Evolutionary conservation across 2,797 vertebrate species (phyloP).

Genomic region (Enteromius afrohamiltoni): DNA sequence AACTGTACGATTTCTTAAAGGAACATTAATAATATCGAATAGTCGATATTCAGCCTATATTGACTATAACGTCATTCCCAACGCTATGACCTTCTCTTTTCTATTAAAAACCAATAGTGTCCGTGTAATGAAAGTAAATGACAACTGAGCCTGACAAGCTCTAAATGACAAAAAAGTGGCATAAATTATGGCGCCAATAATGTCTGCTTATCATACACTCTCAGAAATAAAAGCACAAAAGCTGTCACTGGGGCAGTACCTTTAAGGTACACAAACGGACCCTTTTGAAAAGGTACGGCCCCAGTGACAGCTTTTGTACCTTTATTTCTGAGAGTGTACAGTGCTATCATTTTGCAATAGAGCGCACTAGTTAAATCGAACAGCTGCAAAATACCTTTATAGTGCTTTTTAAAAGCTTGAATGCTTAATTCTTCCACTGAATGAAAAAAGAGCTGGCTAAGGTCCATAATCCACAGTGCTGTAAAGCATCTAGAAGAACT

Average conservation of each 20-base stretch:
- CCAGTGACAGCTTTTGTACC: too few species aligned
- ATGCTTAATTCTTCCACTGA: background rate
- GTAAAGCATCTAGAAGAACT: background rate
- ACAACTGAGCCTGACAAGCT: background rate
- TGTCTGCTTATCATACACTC: background rate
- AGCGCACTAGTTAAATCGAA: background rate
- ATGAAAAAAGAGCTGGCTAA: background rate
- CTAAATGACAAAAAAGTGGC: background rate
- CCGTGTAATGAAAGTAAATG: background rate
- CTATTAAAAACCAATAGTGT: background rate
- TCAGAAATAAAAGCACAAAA: too few species aligned
- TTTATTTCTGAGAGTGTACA: too few species aligned
- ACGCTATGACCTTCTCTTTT: background rate
- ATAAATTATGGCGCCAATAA: background rate
- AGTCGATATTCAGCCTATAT: background rate
- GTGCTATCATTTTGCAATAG: background rate
- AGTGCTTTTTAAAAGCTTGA: background rate
- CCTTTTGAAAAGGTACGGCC: too few species aligned
- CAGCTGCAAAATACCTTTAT: background rate
- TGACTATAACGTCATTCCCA: background rate
- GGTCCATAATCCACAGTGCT: background rate
- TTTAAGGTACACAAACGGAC: too few species aligned
- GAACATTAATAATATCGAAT: background rate
- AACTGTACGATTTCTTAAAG: background rate
- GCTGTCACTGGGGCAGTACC: too few species aligned